Conservation (phyloP, 2,888 invertebrate species). For the Cryptosula pallasiana region DNA sequence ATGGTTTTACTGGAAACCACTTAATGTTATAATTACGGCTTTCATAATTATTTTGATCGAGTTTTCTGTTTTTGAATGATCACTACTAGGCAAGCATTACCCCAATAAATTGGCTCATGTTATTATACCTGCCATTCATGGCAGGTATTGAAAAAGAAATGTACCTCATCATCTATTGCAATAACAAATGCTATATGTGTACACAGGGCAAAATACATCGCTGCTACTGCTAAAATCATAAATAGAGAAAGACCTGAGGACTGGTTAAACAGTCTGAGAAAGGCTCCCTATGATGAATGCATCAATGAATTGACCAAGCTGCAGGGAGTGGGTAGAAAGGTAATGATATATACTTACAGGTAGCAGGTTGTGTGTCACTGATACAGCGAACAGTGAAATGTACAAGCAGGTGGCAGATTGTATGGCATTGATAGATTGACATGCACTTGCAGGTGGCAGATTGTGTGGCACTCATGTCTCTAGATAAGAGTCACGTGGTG, state of each 20-base stretch:
- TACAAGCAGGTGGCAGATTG: slow-evolving; percentile 83
- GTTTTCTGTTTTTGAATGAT: no score
- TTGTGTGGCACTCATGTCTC: slow-evolving; percentile 93
- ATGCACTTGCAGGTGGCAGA: slow-evolving; percentile 79
- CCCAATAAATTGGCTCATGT: no score
- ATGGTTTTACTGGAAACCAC: no score
- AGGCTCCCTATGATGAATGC: slow-evolving; percentile 64
- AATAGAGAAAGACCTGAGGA: slow-evolving; percentile 47
- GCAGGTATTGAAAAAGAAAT: no score
- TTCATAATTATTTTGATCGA: no score
- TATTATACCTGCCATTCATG: background rate
- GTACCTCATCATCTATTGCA: no score
- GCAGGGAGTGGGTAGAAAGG: slow-evolving; percentile 90
- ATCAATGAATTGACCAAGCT: slow-evolving; percentile 69
- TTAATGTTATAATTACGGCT: no score
- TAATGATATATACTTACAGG: slow-evolving; percentile 42
- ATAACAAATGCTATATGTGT: no score
- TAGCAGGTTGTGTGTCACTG: no score
- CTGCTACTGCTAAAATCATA: slow-evolving; percentile 56
- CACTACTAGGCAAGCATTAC: no score
- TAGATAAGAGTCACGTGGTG: slow-evolving; percentile 78
- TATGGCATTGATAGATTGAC: slow-evolving; percentile 91
- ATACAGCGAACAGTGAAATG: no score
- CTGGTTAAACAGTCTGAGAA: slow-evolving; percentile 70
- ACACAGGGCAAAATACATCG: slow-evolving; percentile 47